Conservation (phyloP, 1,140 invertebrate species). For the Maconellicoccus hirsutus region DNA sequence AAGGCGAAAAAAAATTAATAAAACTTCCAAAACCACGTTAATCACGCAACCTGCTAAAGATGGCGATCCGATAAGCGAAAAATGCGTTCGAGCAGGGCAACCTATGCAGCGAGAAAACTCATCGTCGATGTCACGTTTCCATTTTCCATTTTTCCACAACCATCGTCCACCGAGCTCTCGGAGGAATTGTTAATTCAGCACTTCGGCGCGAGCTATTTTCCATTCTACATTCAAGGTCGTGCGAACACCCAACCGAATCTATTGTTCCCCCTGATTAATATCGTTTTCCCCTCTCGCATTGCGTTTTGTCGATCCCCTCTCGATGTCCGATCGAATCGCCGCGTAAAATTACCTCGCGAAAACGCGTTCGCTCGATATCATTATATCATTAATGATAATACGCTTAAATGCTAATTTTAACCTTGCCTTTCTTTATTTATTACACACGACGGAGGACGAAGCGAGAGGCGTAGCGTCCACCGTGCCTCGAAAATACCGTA, state of each 20-base stretch:
- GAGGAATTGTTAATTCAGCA: too few species aligned
- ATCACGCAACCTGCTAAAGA: neutral
- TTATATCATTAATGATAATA: neutral
- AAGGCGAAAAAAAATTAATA: neutral
- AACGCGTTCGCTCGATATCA: neutral
- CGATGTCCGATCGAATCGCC: neutral
- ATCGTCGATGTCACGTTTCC: too few species aligned
- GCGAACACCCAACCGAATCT: neutral
- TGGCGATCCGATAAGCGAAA: neutral
- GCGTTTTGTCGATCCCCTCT: neutral
- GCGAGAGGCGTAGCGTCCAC: too few species aligned
- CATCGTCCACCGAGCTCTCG: too few species aligned
- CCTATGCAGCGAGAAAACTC: too few species aligned
- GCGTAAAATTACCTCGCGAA: too few species aligned
- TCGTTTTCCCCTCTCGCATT: neutral
- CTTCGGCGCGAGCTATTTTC: neutral
- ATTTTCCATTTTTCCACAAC: too few species aligned
- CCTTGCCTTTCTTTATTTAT: conserved; percentile 5
- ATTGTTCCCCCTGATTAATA: neutral
- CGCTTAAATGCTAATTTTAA: neutral
- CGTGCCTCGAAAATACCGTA: neutral
- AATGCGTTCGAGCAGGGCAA: neutral
- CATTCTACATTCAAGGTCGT: neutral
- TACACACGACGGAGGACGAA: neutral
- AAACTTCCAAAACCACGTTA: neutral